Conservation (phyloP, 2,888 invertebrate genomes). For the Arrhopalites spinosus region DNA sequence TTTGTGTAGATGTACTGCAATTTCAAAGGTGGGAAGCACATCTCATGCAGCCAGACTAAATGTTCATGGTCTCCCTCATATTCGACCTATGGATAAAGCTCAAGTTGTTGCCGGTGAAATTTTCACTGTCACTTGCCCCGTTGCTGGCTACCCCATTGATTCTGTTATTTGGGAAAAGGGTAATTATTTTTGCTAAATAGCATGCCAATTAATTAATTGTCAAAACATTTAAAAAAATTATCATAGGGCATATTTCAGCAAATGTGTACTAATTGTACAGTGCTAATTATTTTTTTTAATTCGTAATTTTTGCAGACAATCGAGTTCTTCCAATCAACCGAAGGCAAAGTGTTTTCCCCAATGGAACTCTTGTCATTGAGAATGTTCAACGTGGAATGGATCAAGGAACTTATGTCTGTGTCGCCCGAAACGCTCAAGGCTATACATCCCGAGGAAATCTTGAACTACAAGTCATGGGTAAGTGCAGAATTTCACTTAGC, state of each 20-base stretch:
- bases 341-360: constrained; percentile 90
- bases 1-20: constrained; percentile 71
- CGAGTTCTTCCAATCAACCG: constrained; percentile 89
- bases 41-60: constrained; percentile 85
- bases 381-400: constrained; percentile 90
- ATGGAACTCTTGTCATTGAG: constrained; percentile 90
- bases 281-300: not conserved
- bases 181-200: too few species aligned
- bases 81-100: constrained; percentile 89
- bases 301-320: constrained; percentile 63
- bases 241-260: too few species aligned
- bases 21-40: constrained; percentile 77
- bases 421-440: constrained; percentile 88
- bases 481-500: constrained; percentile 61
- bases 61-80: constrained; percentile 87
- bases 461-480: constrained; percentile 96
- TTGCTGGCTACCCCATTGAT: constrained; percentile 92
- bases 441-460: constrained; percentile 85
- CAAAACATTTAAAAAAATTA: too few species aligned
- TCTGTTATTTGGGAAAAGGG: constrained; percentile 85
- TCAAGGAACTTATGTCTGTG: constrained; percentile 92
- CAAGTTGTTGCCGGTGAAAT: constrained; percentile 91
- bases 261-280: too few species aligned
- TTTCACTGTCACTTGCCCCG: constrained; percentile 77
- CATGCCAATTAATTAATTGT: too few species aligned